These are phyloP conservation scores for Chiloscyllium plagiosum DNA, from an alignment of 2,113 vertebrate species.

Conservation along the genomic window DNA sequence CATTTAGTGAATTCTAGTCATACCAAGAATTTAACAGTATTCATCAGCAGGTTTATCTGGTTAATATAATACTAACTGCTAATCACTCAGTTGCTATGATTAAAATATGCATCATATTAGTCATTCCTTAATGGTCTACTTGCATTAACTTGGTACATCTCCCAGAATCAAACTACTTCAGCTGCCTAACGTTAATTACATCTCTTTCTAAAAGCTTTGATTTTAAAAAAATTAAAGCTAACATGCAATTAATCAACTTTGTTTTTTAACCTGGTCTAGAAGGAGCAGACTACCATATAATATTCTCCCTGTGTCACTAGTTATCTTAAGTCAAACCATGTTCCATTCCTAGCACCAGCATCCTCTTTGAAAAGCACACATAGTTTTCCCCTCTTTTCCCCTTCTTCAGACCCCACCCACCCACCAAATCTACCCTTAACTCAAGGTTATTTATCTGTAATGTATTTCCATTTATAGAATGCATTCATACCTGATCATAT, in stretches of 20 bases:
- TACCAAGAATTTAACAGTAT: not conserved
- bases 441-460: not conserved
- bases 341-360: not conserved
- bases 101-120: not conserved
- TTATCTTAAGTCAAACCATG: not conserved
- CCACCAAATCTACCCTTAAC: no score
- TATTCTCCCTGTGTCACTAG: not conserved
- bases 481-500: not conserved
- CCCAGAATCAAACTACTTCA: not conserved
- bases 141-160: not conserved
- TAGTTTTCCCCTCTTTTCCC: not conserved
- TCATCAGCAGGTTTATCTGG: not conserved
- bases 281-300: not conserved
- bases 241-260: not conserved
- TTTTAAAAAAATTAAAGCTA: not conserved
- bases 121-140: not conserved
- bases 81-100: not conserved
- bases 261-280: not conserved
- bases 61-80: not conserved
- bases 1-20: not conserved
- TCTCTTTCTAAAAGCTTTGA: not conserved
- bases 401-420: not conserved
- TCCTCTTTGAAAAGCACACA: not conserved
- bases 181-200: not conserved
- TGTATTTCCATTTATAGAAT: not conserved